phyloP scores from a whole-genome alignment of 2,113 vertebrate species.

The Sakesphorus luctuosus region DNA sequence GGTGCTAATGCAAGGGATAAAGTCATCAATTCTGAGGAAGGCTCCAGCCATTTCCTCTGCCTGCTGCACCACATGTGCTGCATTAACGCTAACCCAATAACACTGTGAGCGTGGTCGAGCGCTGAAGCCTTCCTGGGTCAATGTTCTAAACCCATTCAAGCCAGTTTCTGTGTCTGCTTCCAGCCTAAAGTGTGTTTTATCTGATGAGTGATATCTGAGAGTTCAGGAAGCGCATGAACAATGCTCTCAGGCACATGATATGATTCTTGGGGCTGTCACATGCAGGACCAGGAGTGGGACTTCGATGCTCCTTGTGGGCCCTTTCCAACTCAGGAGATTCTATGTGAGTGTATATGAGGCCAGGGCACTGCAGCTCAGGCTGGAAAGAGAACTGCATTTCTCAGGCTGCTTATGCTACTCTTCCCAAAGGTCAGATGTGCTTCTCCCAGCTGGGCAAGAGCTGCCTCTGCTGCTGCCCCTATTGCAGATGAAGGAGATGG shows the following conservation, averaged over 20 bases:
- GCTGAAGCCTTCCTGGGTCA: neutral
- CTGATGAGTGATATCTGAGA: neutral
- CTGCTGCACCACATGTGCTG: neutral
- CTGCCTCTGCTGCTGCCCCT: neutral
- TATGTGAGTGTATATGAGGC: neutral
- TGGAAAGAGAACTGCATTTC: neutral
- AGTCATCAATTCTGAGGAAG: neutral
- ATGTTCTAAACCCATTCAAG: neutral
- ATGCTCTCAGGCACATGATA: neutral
- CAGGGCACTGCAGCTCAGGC: neutral
- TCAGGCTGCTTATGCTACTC: neutral
- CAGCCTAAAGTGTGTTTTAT: neutral
- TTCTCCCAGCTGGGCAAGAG: neutral
- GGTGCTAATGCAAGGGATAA: neutral
- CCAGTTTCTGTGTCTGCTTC: neutral
- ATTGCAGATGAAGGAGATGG: accelerated
- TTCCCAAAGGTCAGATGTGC: neutral
- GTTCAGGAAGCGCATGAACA: neutral
- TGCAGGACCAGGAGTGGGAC: neutral
- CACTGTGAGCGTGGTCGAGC: accelerated
- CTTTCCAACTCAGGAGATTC: neutral
- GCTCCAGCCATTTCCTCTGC: neutral
- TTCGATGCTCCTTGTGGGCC: neutral
- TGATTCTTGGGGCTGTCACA: neutral
- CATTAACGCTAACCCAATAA: neutral